phyloP scores from a whole-genome alignment of 2,113 vertebrate species.

The Siniperca knerii region DNA sequence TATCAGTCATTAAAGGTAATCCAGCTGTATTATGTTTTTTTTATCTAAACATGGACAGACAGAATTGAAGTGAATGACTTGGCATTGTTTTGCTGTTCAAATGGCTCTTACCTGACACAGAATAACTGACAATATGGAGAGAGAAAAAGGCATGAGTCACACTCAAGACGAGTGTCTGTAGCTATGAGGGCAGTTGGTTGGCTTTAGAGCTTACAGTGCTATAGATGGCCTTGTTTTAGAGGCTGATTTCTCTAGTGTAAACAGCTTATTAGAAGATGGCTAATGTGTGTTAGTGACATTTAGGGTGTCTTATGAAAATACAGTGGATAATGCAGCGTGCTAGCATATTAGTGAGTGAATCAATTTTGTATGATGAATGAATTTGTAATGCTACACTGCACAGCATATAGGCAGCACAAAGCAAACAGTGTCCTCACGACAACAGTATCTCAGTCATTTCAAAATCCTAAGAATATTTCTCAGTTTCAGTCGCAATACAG shows the following conservation, averaged over 20 bases:
- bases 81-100: conserved; percentile 36
- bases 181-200: conserved; percentile 26
- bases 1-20: conserved; percentile 94
- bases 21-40: background rate
- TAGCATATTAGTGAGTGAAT: conserved; percentile 41
- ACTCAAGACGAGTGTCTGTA: conserved; percentile 19
- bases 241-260: conserved; percentile 51
- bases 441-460: conserved; percentile 26
- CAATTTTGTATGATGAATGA: conserved; percentile 63
- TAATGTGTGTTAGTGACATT: conserved; percentile 35
- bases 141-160: conserved; percentile 62
- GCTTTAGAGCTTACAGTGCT: conserved; percentile 31
- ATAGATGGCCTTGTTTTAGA: conserved; percentile 62
- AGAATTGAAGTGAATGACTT: conserved; percentile 46
- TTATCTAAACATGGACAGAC: background rate
- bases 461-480: conserved; percentile 13
- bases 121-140: background rate
- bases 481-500: background rate
- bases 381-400: conserved; percentile 64
- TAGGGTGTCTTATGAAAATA: conserved; percentile 23
- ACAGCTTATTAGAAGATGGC: conserved; percentile 57
- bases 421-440: conserved; percentile 41
- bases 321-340: background rate
- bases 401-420: conserved; percentile 49
- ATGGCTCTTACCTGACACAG: conserved; percentile 26